Conservation (phyloP, 2,888 invertebrate species). For the Nudaria mundana region DNA sequence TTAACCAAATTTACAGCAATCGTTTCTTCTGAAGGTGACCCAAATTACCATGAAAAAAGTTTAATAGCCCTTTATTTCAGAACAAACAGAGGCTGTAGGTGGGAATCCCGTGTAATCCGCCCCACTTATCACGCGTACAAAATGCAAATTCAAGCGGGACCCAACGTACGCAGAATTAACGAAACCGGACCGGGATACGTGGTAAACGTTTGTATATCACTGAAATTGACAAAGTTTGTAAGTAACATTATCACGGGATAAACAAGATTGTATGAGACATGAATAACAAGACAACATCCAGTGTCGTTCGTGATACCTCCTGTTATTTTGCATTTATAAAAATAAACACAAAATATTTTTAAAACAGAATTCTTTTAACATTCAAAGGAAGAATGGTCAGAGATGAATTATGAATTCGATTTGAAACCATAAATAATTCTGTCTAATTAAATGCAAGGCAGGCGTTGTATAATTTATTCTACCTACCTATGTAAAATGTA, state of each 20-base stretch:
- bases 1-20: slow-evolving; percentile 77
- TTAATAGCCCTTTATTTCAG: slow-evolving; percentile 80
- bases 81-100: slow-evolving; percentile 77
- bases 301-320: slow-evolving; percentile 16
- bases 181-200: slow-evolving; percentile 51
- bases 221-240: slow-evolving; percentile 73
- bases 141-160: slow-evolving; percentile 74
- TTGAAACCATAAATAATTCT: slow-evolving; percentile 31
- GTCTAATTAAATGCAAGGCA: slow-evolving; percentile 34
- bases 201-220: slow-evolving; percentile 50
- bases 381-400: slow-evolving; percentile 29
- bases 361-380: slow-evolving; percentile 22
- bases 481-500: no score
- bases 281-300: slow-evolving; percentile 27
- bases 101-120: slow-evolving; percentile 77
- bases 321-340: slow-evolving; percentile 1
- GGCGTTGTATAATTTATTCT: slow-evolving; percentile 33
- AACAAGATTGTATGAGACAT: slow-evolving; percentile 55
- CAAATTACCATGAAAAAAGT: slow-evolving; percentile 80
- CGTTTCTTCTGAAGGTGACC: slow-evolving; percentile 77
- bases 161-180: slow-evolving; percentile 72
- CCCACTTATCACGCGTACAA: slow-evolving; percentile 81
- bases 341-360: slow-evolving; percentile 12
- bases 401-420: slow-evolving; percentile 29
- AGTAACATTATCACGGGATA: slow-evolving; percentile 61